Conservation (phyloP, 2,797 vertebrate species). For the Remorina albescens region DNA sequence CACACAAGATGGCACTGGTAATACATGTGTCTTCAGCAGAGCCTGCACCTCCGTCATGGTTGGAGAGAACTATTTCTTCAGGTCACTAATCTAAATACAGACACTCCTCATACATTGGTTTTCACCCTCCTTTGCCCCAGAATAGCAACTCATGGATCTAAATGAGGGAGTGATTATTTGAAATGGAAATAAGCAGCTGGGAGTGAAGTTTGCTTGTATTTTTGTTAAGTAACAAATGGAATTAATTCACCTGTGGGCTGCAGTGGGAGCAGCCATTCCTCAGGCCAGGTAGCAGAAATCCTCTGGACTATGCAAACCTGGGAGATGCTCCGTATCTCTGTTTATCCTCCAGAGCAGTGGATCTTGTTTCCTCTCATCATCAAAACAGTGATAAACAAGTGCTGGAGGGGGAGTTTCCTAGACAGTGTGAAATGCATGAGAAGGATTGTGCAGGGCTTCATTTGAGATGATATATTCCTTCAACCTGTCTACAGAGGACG, state of each 20-base stretch:
- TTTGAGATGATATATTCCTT: slow-evolving; percentile 57
- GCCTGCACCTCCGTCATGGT: slow-evolving; percentile 24
- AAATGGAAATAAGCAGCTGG: slow-evolving; percentile 80
- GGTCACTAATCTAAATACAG: slow-evolving; percentile 79
- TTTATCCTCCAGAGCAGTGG: slow-evolving; percentile 51
- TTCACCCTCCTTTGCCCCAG: slow-evolving; percentile 56
- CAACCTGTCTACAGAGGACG: slow-evolving; percentile 28
- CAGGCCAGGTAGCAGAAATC: slow-evolving; percentile 48
- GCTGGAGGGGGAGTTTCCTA: slow-evolving; percentile 46
- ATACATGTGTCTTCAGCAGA: slow-evolving; percentile 55
- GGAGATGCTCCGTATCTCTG: slow-evolving; percentile 42
- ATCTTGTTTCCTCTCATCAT: slow-evolving; percentile 62
- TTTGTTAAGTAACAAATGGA: slow-evolving; percentile 78
- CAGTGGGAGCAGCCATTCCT: slow-evolving; percentile 55
- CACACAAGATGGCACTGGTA: slow-evolving; percentile 84
- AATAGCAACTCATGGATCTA: slow-evolving; percentile 71
- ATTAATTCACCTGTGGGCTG: slow-evolving; percentile 70
- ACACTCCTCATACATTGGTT: slow-evolving; percentile 71
- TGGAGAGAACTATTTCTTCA: slow-evolving; percentile 57
- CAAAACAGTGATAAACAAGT: slow-evolving; percentile 64
- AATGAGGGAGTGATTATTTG: slow-evolving; percentile 70
- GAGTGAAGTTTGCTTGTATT: slow-evolving; percentile 71
- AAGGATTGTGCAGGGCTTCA: slow-evolving; percentile 46
- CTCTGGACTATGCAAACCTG: slow-evolving; percentile 73
- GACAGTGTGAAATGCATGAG: slow-evolving; percentile 45